Percentiles rank a stretch among this genome's conserved stretches.
phyloP scores from a whole-genome alignment of 2,797 vertebrate genomes.

The Chiloscyllium punctatum region DNA sequence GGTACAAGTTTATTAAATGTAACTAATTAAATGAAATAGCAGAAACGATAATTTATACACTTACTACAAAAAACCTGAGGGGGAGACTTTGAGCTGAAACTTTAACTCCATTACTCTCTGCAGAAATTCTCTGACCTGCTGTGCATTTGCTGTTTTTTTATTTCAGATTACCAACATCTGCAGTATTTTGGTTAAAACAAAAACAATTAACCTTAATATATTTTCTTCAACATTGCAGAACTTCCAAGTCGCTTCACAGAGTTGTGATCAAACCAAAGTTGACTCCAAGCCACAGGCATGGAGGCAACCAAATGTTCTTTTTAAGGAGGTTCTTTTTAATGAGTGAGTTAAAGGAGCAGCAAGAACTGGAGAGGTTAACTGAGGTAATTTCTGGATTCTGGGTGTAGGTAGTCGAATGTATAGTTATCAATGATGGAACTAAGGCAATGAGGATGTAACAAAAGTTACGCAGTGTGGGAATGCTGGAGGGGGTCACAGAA shows the following conservation, averaged over 20 bases:
- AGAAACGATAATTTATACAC: neutral
- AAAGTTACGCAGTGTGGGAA: neutral
- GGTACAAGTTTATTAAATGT: neutral
- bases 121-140: no score
- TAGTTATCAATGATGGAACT: neutral
- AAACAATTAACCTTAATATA: neutral
- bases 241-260: neutral
- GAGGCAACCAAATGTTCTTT: neutral
- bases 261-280: neutral
- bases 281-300: neutral
- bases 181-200: no score
- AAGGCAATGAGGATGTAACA: neutral
- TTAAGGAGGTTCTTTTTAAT: neutral
- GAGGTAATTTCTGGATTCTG: neutral
- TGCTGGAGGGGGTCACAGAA: neutral
- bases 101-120: no score
- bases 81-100: neutral
- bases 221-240: neutral
- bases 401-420: neutral
- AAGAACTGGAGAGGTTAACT: neutral
- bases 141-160: no score
- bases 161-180: no score
- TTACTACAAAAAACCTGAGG: neutral
- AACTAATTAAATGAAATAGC: neutral
- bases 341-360: neutral